Evolutionary conservation across 2,113 vertebrate genomes (phyloP).

Genomic region (Tragelaphus buxtoni): DNA sequence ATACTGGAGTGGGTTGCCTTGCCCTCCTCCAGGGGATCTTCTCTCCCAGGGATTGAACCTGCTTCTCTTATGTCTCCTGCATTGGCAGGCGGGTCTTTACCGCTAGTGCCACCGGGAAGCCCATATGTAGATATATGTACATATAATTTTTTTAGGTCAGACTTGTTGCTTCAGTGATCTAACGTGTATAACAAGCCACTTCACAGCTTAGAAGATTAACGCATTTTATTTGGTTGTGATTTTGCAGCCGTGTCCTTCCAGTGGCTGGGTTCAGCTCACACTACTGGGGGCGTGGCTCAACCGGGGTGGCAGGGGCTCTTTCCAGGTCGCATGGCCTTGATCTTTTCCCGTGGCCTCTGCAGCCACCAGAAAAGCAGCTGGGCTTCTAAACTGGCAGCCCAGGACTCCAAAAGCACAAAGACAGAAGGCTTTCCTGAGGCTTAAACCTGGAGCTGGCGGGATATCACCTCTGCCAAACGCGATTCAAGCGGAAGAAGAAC

Average conservation of each 20-base stretch:
- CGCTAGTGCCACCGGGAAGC: neutral
- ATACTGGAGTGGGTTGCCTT: neutral
- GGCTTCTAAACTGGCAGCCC: neutral
- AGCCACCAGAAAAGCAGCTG: neutral
- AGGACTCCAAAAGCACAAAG: neutral
- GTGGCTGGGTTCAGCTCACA: accelerated
- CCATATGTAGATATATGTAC: neutral
- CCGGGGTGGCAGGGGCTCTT: too few relatives aligned
- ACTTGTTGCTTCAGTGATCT: neutral
- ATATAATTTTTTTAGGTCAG: neutral
- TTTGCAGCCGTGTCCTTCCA: neutral
- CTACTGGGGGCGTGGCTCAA: neutral
- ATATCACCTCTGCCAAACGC: neutral
- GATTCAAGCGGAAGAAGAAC: neutral
- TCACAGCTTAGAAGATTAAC: neutral
- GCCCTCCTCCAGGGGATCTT: neutral
- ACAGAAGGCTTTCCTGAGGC: neutral
- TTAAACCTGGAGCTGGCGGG: neutral
- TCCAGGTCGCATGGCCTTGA: neutral
- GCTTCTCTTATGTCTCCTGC: neutral
- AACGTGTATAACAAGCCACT: neutral
- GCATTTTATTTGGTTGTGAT: neutral
- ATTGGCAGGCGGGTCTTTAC: neutral
- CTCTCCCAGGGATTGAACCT: neutral
- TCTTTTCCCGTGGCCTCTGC: neutral